Evolutionary conservation across 1,140 invertebrate species (phyloP), one percentile per base, ranked within the genome.

Genomic region (Galleria mellonella): DNA sequence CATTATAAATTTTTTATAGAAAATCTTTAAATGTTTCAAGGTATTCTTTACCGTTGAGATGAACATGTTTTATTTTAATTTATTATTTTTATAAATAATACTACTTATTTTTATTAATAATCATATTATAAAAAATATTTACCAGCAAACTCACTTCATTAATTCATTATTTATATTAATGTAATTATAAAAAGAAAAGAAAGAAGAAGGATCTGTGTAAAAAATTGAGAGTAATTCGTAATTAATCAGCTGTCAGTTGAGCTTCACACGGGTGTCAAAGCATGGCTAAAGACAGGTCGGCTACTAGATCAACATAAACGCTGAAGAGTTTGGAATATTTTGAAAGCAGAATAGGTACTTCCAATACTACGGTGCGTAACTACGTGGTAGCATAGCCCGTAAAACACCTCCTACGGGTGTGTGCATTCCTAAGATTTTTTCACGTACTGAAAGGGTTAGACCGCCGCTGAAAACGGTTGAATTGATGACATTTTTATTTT

Each of bases 221-320:
- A n/a, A n/a, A n/a, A n/a, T n/a, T n/a, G n/a, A n/a, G n/a, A 23
- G 17, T 12, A 33, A 27, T 33, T 12, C 7, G 23, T 33, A 13
- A 23, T 17, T 17, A 37, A 17, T 37, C 42, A 66, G 55, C 69
- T 83, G 75, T 83, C 78, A 79, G 51, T 53, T 46, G 56, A 42
- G 43, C 66, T 60, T 83, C 78, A 83, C 69, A 83, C 69, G 54
- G 51, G 51, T 76, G 65, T 79, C 75, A 79, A 77, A 71, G 51
- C 63, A 72, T 68, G 61, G 70, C 50, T 61, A 51, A 46, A 75
- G 78, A 83, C 78, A 79, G 73, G 69, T 76, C 41, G 14, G 9
- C 32, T 73, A 83, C 78, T 35, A 83, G 78, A 72, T 31, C 4
- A 6, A 0, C 60, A 77, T 43, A 64, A 44, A 5, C 1, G 6